Percentiles rank a stretch among this genome's conserved stretches.
Evolutionary conservation across 1,140 invertebrate species (phyloP).

Genomic region (Bradynema listronoti): DNA sequence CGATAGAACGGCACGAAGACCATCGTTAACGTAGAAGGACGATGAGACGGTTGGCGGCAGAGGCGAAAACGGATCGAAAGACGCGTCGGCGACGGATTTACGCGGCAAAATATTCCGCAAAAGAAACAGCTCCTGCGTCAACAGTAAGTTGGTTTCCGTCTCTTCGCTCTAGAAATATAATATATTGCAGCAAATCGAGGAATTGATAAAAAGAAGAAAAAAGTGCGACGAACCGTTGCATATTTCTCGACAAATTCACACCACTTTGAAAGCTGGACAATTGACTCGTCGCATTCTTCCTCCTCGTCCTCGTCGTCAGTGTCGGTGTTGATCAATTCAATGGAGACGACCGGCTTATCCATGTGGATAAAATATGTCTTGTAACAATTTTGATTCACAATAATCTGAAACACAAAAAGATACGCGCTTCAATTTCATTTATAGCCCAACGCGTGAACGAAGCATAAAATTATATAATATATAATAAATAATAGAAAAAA

Average conservation of each 20-base stretch:
- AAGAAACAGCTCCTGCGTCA: neutral
- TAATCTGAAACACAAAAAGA: conserved; percentile 9
- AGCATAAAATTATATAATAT: too few relatives aligned
- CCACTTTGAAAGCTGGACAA: conserved; percentile 17
- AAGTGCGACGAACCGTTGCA: neutral
- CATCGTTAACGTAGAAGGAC: conserved; percentile 5
- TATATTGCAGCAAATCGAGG: conserved; percentile 8
- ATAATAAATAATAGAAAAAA: too few relatives aligned
- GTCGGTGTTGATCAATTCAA: conserved; percentile 31
- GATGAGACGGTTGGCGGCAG: neutral
- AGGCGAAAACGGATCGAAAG: neutral
- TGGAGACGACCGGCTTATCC: conserved; percentile 20
- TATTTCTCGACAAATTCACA: conserved; percentile 23
- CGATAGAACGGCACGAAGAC: conserved; percentile 7
- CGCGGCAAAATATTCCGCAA: conserved; percentile 1
- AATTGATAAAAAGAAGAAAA: neutral
- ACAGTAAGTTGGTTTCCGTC: neutral
- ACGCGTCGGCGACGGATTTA: neutral
- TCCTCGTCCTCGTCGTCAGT: conserved; percentile 19
- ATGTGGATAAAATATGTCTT: conserved; percentile 27
- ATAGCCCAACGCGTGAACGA: too few relatives aligned
- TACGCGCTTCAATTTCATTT: too few relatives aligned
- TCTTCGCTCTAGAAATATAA: conserved; percentile 11
- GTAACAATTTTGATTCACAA: conserved; percentile 30
- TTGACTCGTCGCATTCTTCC: conserved; percentile 12